Percentiles rank a stretch among this genome's conserved stretches.
phyloP scores from a whole-genome alignment of 2,888 invertebrate genomes.

The Amphimallon solstitiale region DNA sequence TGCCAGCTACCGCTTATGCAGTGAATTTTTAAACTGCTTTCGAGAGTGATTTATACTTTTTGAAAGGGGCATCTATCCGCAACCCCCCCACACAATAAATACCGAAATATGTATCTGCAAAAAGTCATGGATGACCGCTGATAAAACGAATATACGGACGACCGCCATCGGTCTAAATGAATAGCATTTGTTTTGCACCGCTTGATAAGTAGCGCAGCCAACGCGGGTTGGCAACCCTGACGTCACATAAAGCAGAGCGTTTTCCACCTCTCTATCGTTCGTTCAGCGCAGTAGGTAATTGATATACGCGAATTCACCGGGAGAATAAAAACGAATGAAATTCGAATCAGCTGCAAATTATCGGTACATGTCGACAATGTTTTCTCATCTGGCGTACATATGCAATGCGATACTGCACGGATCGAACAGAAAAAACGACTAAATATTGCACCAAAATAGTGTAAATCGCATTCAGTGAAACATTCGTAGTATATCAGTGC shows the following conservation, averaged over 20 bases:
- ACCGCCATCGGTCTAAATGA: conserved; percentile 41
- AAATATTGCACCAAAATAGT: no score
- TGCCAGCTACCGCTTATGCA: no score
- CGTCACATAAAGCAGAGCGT: conserved; percentile 8
- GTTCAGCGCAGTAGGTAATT: conserved; percentile 14
- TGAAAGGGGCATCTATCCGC: no score
- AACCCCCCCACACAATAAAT: conserved; percentile 36
- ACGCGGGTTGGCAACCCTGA: conserved; percentile 9
- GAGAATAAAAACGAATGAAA: conserved; percentile 18
- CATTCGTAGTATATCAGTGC: no score
- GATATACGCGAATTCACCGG: conserved; percentile 34
- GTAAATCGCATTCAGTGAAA: no score
- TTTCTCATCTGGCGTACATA: no score
- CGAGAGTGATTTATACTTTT: no score
- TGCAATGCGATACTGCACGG: no score
- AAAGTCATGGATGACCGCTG: conserved; percentile 47
- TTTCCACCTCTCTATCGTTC: conserved; percentile 4
- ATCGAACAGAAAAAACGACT: no score
- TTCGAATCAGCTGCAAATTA: conserved; percentile 32
- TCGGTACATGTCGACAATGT: no score
- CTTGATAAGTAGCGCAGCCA: conserved; percentile 33
- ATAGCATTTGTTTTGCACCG: conserved; percentile 45
- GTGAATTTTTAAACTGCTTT: no score
- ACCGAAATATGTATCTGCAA: conserved; percentile 44
- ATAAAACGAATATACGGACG: conserved; percentile 39